Base-by-base conservation (phyloP, 2,113 vertebrate genomes). In the Steatornis caripensis region DNA sequence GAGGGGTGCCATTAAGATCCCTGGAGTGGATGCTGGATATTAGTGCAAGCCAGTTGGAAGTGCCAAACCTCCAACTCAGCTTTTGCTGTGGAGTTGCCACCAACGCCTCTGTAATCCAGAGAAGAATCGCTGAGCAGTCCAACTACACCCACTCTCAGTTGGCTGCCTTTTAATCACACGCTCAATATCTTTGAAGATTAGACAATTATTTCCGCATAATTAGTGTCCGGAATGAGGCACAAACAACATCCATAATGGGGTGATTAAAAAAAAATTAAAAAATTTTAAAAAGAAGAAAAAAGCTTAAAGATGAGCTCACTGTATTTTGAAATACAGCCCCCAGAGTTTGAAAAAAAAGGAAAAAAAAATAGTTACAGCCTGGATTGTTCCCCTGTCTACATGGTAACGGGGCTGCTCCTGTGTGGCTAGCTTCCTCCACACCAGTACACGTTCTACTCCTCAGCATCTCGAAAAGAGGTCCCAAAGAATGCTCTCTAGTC, bases 121-220 rank as follows among this genome's bases (percentile, higher is more conserved):
- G 78, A 65, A 43, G 82, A 83, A 76, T 29, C n/a, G 16, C 87
- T 26, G 82, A 92, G 84, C 82, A 87, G 84, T 37, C 88, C 96
- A 93, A 69, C 75, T 32, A 61, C 79, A 83, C 92, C 79, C 93
- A 90, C 88, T 77, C 75, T 77, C 92, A 92, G 79, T 22, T 92
- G 93, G 86, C 84, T 89, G 95, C 93, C 87, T 94, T 86, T 95
- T 94, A 91, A 96, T 96, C 96, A 96, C 82, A 92, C 62, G 58
- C 96, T 96, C 93, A 66, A 87, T 93, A 95, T 95, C 93, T 76
- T 92, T 53, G 64, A 86, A 94, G 95, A 97, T 95, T 62, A 91
- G 82, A 82, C 95, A 90, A 96, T 95, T 92, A 96, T 94, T 96
- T 96, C 95, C 29, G 43, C 85, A 49, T 81, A 95, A 97, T 96